Base-by-base conservation (phyloP, 2,888 invertebrate genomes). In the Uloborus plumipes region DNA sequence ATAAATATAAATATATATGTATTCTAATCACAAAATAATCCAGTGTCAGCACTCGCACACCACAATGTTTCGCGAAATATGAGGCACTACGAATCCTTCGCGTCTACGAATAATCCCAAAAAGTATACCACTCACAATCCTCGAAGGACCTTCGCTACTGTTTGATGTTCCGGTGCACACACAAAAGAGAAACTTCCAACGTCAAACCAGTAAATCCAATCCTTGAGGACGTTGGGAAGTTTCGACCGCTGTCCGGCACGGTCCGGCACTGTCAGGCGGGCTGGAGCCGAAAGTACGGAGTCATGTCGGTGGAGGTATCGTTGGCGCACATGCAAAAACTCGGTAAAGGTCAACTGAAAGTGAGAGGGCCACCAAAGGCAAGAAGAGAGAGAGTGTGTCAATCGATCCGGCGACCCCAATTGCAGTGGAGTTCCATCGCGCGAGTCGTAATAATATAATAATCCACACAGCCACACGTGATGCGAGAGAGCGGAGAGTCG, bases 201-300 rank as follows among this genome's bases (percentile, higher is more conserved):
- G 39, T 39, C 39, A 11, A 39, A 39, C 3, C 39, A 39, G 39
- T 39, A 39, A 39, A 39, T 39, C 39, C 39, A 39, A 39, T 39
- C 39, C 39, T 39, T 39, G 9, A 39, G 39, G 39, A 39, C 39
- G 39, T 39, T 39, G 39, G 26, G 39, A 39, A 7, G 39, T 39
- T 39, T 39, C 9, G 39, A 39, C 39, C 39, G 39, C 39, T 31
- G 31, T 39, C 39, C 9, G 11, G 50, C 14, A 49, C 15, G 13
- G 18, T 22, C 50, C 22, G 53, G 18, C 59, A 64, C 62, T 78
- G 18, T 79, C 79, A 79, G 49, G 79, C 79, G 72, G 79, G 79
- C 39, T 73, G 66, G 61, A 79, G 78, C 20, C 72, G 65, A 51
- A 72, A 66, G 61, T 76, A 65, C 51, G 65, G 51, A 13, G 18